Base-by-base conservation (phyloP, 2,797 vertebrate genomes). In the Catostomus latipinnis region DNA sequence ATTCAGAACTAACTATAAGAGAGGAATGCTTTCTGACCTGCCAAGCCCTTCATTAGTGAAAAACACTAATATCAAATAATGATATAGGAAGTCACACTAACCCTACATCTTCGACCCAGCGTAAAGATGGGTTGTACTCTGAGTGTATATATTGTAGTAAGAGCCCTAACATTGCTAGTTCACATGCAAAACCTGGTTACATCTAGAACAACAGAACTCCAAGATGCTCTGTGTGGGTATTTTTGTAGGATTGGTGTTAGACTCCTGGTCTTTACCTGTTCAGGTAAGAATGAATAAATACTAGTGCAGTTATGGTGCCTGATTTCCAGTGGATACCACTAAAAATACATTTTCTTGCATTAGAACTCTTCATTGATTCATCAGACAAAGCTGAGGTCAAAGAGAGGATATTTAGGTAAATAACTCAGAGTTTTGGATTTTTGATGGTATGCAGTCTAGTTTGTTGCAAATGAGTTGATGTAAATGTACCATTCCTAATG, bases 351-450 rank as follows among this genome's bases (percentile, higher is more conserved):
- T 71, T 76, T 81, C 84, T 61, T 66, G 6, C 85, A 60, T 61
- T 86, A 95, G 93, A 95, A 94, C 82, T 86, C 92, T 0, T 91
- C 93, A 13, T 80, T 46, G 56, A 52, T 78, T 10, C 81, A 87
- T 11, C 91, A 91, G 34, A 87, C 83, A 12, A 93, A 88, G 80
- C 48, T 86, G 11, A 90, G 93, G 67, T 14, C 86, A 52, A 93
- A 88, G 80, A 91, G 93, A 80, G 88, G 87, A 87, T 91, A 88
- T 83, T 90, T 91, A 85, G 94, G 93, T 94, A 86, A 74, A 57
- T 16, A 46, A 14, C 46, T 46, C 3, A n/a, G 5, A n/a, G 34
- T 62, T 43, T 43, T 13, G 16, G 6, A 22, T 71, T 7, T 53
- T 8, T 70, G 8, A 61, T 18, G 6, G 4, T 14, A 22, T 53